Percentiles rank a stretch among this genome's conserved stretches.
These are phyloP conservation scores for Neostethus bicornis DNA, from an alignment of 2,797 vertebrate genomes.

Conservation along the genomic window DNA sequence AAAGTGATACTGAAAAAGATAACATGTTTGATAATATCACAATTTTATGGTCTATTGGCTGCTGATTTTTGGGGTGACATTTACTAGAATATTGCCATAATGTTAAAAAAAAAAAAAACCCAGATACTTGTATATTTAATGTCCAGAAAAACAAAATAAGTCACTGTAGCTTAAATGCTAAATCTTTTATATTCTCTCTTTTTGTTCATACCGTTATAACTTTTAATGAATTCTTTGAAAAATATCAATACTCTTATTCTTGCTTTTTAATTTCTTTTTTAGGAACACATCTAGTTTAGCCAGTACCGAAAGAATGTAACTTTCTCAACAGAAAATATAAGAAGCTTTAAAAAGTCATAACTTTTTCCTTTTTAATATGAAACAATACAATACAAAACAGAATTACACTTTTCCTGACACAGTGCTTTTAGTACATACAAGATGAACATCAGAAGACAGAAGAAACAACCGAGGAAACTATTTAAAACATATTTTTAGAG, in stretches of 20 bases:
- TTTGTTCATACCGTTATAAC: constrained; percentile 24
- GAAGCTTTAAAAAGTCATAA: constrained; percentile 69
- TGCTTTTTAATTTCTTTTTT: not conserved
- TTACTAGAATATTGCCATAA: not conserved
- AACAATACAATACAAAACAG: constrained; percentile 71
- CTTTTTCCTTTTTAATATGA: constrained; percentile 57
- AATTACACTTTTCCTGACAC: constrained; percentile 63
- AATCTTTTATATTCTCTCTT: constrained; percentile 9
- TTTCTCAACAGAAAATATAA: constrained; percentile 44
- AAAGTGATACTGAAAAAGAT: not conserved
- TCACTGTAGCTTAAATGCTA: not conserved
- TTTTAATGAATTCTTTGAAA: constrained; percentile 30
- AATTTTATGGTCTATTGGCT: not conserved
- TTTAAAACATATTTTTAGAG: constrained; percentile 32
- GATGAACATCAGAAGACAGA: constrained; percentile 26
- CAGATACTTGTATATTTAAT: too few relatives aligned
- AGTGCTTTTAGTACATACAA: constrained; percentile 56
- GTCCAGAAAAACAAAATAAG: not conserved
- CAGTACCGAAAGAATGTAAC: constrained; percentile 30
- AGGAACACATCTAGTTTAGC: not conserved
- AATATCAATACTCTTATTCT: constrained; percentile 18
- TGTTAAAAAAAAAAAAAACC: too few relatives aligned
- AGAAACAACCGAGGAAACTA: constrained; percentile 29
- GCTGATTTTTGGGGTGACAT: not conserved
- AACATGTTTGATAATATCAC: not conserved